These are phyloP conservation scores for Dissostichus mawsoni DNA, from an alignment of 2,113 vertebrate species.

Conservation along the genomic window DNA sequence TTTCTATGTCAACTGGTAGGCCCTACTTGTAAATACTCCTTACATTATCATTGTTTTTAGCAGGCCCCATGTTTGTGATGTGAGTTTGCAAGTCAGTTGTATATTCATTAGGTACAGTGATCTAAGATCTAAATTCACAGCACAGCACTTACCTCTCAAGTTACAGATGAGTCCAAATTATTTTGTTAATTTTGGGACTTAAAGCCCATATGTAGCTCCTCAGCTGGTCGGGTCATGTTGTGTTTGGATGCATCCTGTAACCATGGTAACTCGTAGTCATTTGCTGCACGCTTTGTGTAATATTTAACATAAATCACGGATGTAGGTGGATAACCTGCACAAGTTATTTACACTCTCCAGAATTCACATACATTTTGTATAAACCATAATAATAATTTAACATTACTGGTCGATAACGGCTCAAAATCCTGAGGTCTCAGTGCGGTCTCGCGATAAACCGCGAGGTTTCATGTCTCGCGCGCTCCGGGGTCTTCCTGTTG, in stretches of 20 bases:
- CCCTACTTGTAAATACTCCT: no score
- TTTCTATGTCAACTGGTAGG: no score
- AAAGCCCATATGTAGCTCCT: no score
- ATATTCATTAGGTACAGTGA: no score
- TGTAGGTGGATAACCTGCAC: rapidly evolving
- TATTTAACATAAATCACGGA: not conserved
- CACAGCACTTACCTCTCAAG: slow-evolving; percentile 26
- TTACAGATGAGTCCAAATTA: not conserved
- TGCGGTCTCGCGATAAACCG: slow-evolving; percentile 69
- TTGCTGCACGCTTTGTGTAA: not conserved
- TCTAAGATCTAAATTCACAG: no score
- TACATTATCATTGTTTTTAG: no score
- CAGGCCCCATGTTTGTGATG: not conserved
- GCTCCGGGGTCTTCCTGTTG: slow-evolving; percentile 67
- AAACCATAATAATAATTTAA: not conserved
- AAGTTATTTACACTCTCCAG: not conserved
- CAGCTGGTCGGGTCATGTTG: not conserved
- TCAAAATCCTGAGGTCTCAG: not conserved
- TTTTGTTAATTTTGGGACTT: not conserved
- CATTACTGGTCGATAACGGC: not conserved
- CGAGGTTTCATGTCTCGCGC: slow-evolving; percentile 66
- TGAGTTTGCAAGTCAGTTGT: not conserved
- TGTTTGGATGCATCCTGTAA: slow-evolving; percentile 63
- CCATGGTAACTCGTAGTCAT: slow-evolving; percentile 64
- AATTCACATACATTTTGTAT: not conserved